phyloP scores from a whole-genome alignment of 2,113 vertebrate genomes.

The Plestiodon gilberti region DNA sequence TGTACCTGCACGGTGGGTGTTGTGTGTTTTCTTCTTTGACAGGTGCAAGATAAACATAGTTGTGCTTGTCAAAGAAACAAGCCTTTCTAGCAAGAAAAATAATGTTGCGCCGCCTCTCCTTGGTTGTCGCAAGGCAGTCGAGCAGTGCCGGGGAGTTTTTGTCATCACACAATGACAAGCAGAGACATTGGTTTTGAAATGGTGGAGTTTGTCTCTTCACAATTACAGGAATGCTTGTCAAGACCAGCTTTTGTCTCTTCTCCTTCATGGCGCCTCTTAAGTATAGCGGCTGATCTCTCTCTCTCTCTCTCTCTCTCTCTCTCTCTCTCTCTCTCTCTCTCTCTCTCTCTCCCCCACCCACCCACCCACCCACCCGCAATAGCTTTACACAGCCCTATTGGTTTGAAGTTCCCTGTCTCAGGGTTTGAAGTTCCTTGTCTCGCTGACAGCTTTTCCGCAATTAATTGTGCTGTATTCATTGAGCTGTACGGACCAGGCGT shows the following conservation, averaged over 20 bases:
- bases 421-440: too few relatives aligned
- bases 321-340: neutral
- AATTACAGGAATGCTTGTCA: constrained; percentile 57
- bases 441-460: neutral
- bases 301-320: neutral
- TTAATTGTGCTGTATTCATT: too few relatives aligned
- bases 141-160: constrained; percentile 56
- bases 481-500: neutral
- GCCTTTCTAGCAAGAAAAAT: constrained; percentile 64
- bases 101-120: constrained; percentile 71
- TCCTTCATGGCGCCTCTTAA: fast-evolving
- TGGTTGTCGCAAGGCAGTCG: constrained; percentile 14
- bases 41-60: neutral
- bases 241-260: neutral
- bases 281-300: neutral
- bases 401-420: neutral
- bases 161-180: constrained; percentile 74
- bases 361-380: too few relatives aligned
- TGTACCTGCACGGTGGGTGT: neutral
- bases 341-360: neutral
- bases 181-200: constrained; percentile 71
- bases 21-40: neutral
- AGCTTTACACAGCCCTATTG: too few relatives aligned
- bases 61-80: constrained; percentile 24
- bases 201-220: constrained; percentile 64